A percentile compares a stretch with the other conserved stretches of the same genome.
Conservation (phyloP, 1,140 invertebrate genomes). For the Lysiphlebus fabarum region DNA sequence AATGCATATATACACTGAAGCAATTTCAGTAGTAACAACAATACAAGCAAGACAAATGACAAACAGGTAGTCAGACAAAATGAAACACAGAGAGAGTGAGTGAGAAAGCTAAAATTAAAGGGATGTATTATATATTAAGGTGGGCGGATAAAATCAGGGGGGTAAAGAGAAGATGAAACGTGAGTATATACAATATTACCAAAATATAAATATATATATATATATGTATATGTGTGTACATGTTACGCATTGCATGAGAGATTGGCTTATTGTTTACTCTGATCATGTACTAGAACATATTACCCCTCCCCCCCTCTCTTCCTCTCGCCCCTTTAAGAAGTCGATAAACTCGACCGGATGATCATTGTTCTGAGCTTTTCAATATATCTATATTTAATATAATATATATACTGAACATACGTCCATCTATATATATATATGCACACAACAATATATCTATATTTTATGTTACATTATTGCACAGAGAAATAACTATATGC, state of each 20-base stretch:
- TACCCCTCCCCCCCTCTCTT: slow-evolving; percentile 10
- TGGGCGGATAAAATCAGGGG: too few species aligned
- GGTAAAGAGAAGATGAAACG: too few species aligned
- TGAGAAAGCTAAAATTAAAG: not conserved
- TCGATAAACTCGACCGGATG: slow-evolving; percentile 25
- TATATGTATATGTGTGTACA: too few species aligned
- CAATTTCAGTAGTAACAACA: not conserved
- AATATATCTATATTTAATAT: slow-evolving; percentile 5
- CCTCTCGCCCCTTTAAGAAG: slow-evolving; percentile 1
- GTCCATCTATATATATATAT: slow-evolving; percentile 3
- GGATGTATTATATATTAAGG: too few species aligned
- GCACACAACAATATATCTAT: not conserved
- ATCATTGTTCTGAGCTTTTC: slow-evolving; percentile 15
- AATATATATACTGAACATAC: slow-evolving; percentile 9
- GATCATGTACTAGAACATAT: slow-evolving; percentile 25
- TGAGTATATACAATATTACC: too few species aligned
- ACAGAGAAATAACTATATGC: not conserved
- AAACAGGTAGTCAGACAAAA: too few species aligned
- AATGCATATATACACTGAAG: slow-evolving; percentile 20
- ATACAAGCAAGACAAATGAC: too few species aligned
- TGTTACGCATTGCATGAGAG: slow-evolving; percentile 5
- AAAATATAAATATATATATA: too few species aligned
- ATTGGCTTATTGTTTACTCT: slow-evolving; percentile 23
- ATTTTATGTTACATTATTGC: not conserved
- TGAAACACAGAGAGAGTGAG: not conserved